phyloP scores from a whole-genome alignment of 2,113 vertebrate species.

The Panthera leo region DNA sequence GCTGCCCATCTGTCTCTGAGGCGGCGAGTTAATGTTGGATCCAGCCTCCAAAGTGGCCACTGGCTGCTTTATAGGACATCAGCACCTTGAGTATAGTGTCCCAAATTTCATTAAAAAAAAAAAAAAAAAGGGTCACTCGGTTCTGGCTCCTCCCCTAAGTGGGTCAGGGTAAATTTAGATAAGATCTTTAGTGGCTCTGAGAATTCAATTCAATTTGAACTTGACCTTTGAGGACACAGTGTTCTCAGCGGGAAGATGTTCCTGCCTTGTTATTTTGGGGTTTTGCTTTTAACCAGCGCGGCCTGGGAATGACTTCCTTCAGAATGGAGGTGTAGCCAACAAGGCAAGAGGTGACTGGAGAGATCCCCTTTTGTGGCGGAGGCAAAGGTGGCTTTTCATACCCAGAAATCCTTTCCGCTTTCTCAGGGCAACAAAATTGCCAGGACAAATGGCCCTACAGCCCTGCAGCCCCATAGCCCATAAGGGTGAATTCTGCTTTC shows the following conservation, averaged over 20 bases:
- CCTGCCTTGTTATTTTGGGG: background rate
- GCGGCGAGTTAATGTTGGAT: background rate
- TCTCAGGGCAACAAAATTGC: background rate
- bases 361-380: background rate
- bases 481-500: background rate
- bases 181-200: conserved; percentile 73
- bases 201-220: conserved; percentile 68
- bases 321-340: background rate
- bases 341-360: background rate
- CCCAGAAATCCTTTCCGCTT: background rate
- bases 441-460: too few relatives aligned
- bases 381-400: background rate
- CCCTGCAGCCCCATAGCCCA: background rate
- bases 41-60: background rate
- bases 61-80: background rate
- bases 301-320: conserved; percentile 36
- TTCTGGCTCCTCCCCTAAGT: conserved; percentile 63
- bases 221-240: conserved; percentile 41
- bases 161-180: conserved; percentile 80
- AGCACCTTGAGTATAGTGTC: conserved; percentile 51
- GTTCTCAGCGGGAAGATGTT: conserved; percentile 15
- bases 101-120: conserved; percentile 50
- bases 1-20: background rate
- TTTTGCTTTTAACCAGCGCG: background rate
- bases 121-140: background rate